A percentile compares a stretch with the other conserved stretches of the same genome.
Evolutionary conservation across 2,888 invertebrate genomes (phyloP).

Genomic region (Caenorhabditis panamensis): DNA sequence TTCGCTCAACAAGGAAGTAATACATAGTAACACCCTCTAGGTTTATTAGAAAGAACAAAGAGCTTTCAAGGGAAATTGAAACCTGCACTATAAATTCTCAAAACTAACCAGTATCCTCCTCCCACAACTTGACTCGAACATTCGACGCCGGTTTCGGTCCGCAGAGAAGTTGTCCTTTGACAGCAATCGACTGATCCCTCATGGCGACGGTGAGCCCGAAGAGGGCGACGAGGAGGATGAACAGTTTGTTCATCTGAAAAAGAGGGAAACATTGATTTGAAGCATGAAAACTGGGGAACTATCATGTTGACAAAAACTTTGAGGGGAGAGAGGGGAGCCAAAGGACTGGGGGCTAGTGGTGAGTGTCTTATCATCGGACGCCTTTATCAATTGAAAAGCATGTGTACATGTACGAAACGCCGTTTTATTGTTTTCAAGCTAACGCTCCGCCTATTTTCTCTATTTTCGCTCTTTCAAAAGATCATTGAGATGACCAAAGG

Average conservation of each 20-base stretch:
- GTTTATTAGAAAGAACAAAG: too few species aligned
- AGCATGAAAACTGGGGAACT: too few species aligned
- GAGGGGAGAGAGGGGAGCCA: too few species aligned
- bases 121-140: conserved; percentile 74
- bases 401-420: not conserved
- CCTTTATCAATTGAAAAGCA: not conserved
- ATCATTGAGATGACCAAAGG: not conserved
- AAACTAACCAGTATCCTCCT: conserved; percentile 70
- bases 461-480: not conserved
- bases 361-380: not conserved
- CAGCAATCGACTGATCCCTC: conserved; percentile 72
- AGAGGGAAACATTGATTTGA: too few species aligned
- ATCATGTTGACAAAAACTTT: conserved; percentile 8
- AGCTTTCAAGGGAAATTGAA: too few species aligned
- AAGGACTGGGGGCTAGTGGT: not conserved
- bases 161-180: conserved; percentile 68
- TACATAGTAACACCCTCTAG: too few species aligned
- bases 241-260: conserved; percentile 35
- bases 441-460: not conserved
- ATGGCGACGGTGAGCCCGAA: conserved; percentile 49
- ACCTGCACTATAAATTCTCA: too few species aligned
- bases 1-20: too few species aligned
- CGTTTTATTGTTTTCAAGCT: conserved; percentile 6
- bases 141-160: conserved; percentile 65
- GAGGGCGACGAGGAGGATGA: conserved; percentile 53